Evolutionary conservation across 2,113 vertebrate species (phyloP).

Genomic region (Eptesicus fuscus): DNA sequence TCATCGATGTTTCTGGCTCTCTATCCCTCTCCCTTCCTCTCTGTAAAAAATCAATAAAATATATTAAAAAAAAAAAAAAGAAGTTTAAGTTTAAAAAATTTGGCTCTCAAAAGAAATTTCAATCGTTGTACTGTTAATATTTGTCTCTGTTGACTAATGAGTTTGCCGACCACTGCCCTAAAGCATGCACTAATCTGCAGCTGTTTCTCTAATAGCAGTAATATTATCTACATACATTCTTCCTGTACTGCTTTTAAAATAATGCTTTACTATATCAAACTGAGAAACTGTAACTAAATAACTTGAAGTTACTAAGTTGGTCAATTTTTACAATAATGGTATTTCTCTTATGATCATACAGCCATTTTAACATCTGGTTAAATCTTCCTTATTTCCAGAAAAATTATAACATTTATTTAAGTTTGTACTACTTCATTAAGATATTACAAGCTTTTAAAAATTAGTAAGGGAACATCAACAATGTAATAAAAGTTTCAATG

Average conservation of each 20-base stretch:
- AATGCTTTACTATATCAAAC: background rate
- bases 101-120: no score
- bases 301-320: background rate
- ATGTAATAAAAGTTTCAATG: background rate
- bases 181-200: conserved; percentile 38
- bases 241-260: background rate
- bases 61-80: no score
- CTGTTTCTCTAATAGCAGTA: background rate
- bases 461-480: conserved; percentile 23
- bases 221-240: background rate
- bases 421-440: conserved; percentile 21
- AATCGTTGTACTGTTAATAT: no score
- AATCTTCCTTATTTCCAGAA: conserved; percentile 26
- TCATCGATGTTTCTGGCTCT: no score
- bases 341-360: background rate
- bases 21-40: no score
- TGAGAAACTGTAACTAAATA: conserved; percentile 1
- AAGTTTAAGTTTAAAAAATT: no score
- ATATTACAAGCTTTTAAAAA: conserved; percentile 12
- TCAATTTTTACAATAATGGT: background rate
- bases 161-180: background rate
- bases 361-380: conserved; percentile 31
- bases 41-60: no score
- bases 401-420: conserved; percentile 39
- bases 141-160: no score